These are phyloP conservation scores for Cloeon dipterum DNA, from an alignment of 2,888 invertebrate species.

Conservation along the genomic window DNA sequence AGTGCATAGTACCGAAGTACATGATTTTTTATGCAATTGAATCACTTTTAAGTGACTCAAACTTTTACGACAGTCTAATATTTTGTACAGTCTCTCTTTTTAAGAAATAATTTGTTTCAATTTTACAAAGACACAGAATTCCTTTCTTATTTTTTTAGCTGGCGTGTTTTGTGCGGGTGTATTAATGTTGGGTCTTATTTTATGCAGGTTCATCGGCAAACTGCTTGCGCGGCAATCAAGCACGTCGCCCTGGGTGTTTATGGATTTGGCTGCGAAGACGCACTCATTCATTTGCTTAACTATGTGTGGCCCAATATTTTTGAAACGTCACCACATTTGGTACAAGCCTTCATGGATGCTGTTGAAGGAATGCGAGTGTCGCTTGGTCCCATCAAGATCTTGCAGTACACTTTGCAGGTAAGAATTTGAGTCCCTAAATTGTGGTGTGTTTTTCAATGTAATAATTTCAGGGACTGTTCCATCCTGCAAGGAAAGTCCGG, in stretches of 20 bases:
- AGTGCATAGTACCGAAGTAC: too few relatives aligned
- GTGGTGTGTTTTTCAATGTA: not conserved
- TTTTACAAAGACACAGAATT: too few relatives aligned
- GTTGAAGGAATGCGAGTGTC: slow-evolving; percentile 95
- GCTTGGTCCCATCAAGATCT: slow-evolving; percentile 83
- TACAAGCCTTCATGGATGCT: slow-evolving; percentile 98
- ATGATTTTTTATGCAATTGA: too few relatives aligned
- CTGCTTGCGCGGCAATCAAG: slow-evolving; percentile 96
- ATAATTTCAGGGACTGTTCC: slow-evolving; percentile 64
- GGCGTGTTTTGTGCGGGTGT: too few relatives aligned
- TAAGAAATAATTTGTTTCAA: too few relatives aligned
- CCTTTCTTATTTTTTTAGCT: too few relatives aligned
- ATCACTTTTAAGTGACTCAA: too few relatives aligned
- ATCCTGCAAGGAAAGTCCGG: slow-evolving; percentile 95
- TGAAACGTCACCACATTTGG: slow-evolving; percentile 97
- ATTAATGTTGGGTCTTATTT: too few relatives aligned
- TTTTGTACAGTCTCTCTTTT: too few relatives aligned
- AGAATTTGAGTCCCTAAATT: slow-evolving; percentile 7
- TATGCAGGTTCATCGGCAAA: slow-evolving; percentile 96
- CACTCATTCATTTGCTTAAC: slow-evolving; percentile 85
- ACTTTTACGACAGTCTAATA: too few relatives aligned
- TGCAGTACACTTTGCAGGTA: slow-evolving; percentile 90
- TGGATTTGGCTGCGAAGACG: slow-evolving; percentile 98
- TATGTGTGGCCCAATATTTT: slow-evolving; percentile 99
- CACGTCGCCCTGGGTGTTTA: slow-evolving; percentile 97